A percentile compares a stretch with the other conserved stretches of the same genome.
Conservation (phyloP, 2,113 vertebrate genomes). For the Acrocephalus arundinaceus region DNA sequence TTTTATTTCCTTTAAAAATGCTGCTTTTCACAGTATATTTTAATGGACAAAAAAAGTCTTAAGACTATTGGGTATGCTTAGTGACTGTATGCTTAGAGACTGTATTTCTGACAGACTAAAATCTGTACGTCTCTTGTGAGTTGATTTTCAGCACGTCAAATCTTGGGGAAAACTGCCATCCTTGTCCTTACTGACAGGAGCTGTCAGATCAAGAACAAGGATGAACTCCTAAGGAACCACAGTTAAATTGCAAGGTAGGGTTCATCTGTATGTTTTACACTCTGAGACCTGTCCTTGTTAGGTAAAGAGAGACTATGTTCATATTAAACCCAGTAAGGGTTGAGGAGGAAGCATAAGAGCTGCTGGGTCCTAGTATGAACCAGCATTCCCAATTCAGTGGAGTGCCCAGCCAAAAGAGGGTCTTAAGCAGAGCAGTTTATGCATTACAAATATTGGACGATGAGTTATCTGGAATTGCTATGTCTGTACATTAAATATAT, state of each 20-base stretch:
- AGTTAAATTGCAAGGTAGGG: not conserved
- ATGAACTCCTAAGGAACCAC: not conserved
- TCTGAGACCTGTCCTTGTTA: not conserved
- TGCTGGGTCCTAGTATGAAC: not conserved
- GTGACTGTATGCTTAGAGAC: no score
- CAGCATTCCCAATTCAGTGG: not conserved
- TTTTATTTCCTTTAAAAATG: not conserved
- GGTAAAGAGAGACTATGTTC: not conserved
- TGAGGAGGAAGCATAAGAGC: not conserved
- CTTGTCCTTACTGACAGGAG: not conserved
- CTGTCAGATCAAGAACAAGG: not conserved
- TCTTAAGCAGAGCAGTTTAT: not conserved
- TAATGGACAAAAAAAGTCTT: not conserved
- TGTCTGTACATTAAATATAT: not conserved
- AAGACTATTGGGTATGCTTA: not conserved
- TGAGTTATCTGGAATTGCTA: not conserved
- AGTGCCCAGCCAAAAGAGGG: not conserved
- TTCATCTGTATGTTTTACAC: not conserved
- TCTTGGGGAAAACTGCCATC: not conserved
- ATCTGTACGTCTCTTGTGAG: not conserved
- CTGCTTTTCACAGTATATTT: not conserved
- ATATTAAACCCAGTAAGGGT: not conserved
- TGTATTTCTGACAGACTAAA: not conserved
- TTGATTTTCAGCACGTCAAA: not conserved
- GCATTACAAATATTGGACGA: not conserved